Evolutionary conservation across 1,140 invertebrate species (phyloP), one percentile per base, ranked within the genome.

Genomic region (Sipha flava): DNA sequence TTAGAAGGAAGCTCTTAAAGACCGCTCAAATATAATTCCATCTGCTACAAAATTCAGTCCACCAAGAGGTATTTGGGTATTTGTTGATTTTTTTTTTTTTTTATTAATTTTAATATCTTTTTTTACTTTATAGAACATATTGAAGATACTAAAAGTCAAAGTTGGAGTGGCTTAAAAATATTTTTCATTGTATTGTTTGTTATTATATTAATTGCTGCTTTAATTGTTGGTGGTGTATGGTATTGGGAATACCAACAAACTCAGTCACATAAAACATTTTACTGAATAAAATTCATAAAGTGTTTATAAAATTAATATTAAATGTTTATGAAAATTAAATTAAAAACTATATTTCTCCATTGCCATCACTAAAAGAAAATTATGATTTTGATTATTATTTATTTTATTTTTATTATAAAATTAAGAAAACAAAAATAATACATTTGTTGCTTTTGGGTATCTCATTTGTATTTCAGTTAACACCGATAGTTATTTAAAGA

Each of bases 161-260:
- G 92, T 18, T 88, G 94, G 87, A 93, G 92, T 23, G 95, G 94
- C 29, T 88, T 95, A 40, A 97, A 97, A 86, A 90, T 96, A 68
- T 95, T 98, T 85, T 87, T 97, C 3, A 87, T 95, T 23, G 92
- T 96, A 86, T 86, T 98, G 45, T 87, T 93, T 49, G 90, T 91
- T 12, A 89, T 95, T 6, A 87, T 97, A 16, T 90, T 90, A 1
- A 84, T 96, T 0, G 91, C 94, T 72, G 92, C 91, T 0, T 89
- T 91, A 82, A 91, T 93, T 4, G 92, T 97, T 12, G 89, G 96
- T 64, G 95, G 92, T 45, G 93, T 96, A 73, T 93, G 96, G 87
- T 91, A 95, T 84, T 97, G 97, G 84, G 93, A 96, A 84, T 96
- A 96, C 84, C 91, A 93, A 79, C 92, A 95, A 84, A 94, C 96